A percentile compares a stretch with the other conserved stretches of the same genome.
Evolutionary conservation across 2,113 vertebrate genomes (phyloP).

Genomic region (Nothocercus julius): DNA sequence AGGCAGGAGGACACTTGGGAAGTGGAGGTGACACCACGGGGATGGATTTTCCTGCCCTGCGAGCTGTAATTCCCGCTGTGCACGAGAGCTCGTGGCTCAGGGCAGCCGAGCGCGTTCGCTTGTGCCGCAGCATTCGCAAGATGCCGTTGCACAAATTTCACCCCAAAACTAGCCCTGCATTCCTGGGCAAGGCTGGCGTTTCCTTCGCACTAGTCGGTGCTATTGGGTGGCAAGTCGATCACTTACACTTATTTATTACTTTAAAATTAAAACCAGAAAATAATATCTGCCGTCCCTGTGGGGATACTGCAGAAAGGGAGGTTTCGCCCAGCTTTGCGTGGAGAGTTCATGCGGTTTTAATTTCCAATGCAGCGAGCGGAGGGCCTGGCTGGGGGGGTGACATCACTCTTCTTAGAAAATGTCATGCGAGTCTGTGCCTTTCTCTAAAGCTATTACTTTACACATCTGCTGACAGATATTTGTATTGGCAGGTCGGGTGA

Average conservation of each 20-base stretch:
- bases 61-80: background rate
- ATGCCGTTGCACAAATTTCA: background rate
- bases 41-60: background rate
- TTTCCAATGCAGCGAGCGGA: constrained; percentile 56
- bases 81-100: background rate
- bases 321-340: background rate
- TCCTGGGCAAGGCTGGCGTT: background rate
- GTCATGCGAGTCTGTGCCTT: background rate
- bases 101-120: no score
- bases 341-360: constrained; percentile 58
- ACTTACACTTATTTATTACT: constrained; percentile 56
- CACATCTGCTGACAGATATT: constrained; percentile 55
- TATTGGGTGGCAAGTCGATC: constrained; percentile 48
- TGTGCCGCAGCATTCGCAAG: no score
- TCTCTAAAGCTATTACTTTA: constrained; percentile 58
- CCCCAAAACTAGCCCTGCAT: background rate
- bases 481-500: constrained; percentile 42
- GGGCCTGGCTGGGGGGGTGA: constrained; percentile 13
- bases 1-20: constrained; percentile 19
- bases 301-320: background rate
- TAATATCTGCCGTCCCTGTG: constrained; percentile 10
- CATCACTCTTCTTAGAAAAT: constrained; percentile 48
- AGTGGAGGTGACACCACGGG: background rate
- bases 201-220: background rate
- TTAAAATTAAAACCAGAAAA: constrained; percentile 68